phyloP scores from a whole-genome alignment of 2,888 invertebrate genomes.

The Limnephilus marmoratus region DNA sequence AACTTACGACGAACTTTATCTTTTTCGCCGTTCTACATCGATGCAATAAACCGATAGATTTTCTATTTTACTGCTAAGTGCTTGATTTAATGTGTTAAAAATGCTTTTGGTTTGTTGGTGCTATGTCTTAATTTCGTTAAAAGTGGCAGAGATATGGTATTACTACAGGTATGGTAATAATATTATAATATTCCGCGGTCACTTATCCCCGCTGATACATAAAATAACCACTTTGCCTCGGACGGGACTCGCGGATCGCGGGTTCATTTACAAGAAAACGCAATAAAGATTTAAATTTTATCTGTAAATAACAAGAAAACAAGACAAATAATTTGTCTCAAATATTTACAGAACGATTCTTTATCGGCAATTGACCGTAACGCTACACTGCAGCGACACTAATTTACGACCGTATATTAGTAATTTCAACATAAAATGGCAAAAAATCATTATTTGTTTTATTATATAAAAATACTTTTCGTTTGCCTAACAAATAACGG shows the following conservation, averaged over 20 bases:
- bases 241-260: background rate
- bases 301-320: slow-evolving; percentile 42
- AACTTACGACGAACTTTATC: too few species aligned
- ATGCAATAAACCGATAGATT: too few species aligned
- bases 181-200: background rate
- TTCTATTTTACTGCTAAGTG: too few species aligned
- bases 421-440: slow-evolving; percentile 17
- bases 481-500: background rate
- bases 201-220: background rate
- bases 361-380: slow-evolving; percentile 38
- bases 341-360: slow-evolving; percentile 41
- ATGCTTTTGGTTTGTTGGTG: background rate
- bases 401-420: slow-evolving; percentile 17
- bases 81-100: too few species aligned
- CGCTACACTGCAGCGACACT: slow-evolving; percentile 8
- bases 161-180: background rate
- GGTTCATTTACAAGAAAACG: background rate
- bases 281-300: slow-evolving; percentile 41
- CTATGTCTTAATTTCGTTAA: background rate
- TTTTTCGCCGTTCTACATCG: background rate
- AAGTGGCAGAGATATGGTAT: background rate
- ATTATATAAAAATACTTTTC: slow-evolving; percentile 8
- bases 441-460: background rate
- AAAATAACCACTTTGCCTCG: background rate
- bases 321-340: slow-evolving; percentile 43